These are phyloP conservation scores for Indicator maculatus DNA, from an alignment of 2,113 vertebrate species.

Conservation along the genomic window DNA sequence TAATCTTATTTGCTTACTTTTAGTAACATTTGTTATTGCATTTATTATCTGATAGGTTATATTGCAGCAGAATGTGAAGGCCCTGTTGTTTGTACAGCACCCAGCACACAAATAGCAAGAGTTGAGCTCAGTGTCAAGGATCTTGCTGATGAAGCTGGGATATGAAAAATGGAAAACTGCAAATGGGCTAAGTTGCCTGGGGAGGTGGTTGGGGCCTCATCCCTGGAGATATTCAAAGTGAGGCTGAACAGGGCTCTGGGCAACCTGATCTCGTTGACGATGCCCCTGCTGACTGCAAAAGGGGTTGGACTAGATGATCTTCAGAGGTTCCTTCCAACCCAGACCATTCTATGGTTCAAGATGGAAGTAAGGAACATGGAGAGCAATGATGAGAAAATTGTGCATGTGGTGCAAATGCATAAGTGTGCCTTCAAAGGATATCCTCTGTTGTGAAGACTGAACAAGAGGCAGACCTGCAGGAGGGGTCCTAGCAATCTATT, in stretches of 20 bases:
- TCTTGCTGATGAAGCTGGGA: neutral
- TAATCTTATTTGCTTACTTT: neutral
- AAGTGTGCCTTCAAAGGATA: rapidly evolving
- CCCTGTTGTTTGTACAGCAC: neutral
- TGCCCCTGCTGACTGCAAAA: too few relatives aligned
- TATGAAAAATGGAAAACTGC: neutral
- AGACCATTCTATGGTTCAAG: neutral
- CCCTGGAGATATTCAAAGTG: too few relatives aligned
- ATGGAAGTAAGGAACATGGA: neutral
- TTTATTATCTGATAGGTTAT: neutral
- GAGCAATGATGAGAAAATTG: neutral
- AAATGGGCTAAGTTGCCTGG: neutral
- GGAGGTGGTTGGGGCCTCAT: too few relatives aligned
- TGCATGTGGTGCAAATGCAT: neutral
- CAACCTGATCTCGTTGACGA: too few relatives aligned
- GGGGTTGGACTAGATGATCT: too few relatives aligned
- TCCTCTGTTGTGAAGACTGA: neutral
- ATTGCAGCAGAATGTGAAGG: neutral
- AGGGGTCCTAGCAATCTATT: neutral
- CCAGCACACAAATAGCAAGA: neutral
- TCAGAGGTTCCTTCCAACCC: too few relatives aligned
- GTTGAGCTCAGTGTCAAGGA: neutral
- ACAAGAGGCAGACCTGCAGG: neutral
- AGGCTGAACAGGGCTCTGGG: too few relatives aligned
- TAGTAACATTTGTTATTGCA: neutral